Base-by-base conservation (phyloP, 1,140 invertebrate species). In the Drosophila erecta region DNA sequence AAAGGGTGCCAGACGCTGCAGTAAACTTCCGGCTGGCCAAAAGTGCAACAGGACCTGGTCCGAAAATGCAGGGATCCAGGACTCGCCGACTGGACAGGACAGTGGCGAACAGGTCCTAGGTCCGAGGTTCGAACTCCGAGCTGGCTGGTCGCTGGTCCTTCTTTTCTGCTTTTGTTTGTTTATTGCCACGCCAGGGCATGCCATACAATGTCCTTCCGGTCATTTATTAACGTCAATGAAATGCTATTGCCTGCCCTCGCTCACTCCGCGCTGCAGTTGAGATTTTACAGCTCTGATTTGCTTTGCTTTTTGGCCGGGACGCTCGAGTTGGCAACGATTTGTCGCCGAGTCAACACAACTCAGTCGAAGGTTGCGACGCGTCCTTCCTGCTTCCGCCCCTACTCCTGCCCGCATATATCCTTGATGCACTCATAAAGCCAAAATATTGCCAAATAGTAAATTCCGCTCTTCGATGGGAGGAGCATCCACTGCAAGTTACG, bases 161-260 rank as follows among this genome's bases (percentile, higher is more conserved):
- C 41, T 47, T 61, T 60, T 35, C 47, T 57, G 61, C 66, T 69
- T 76, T 87, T 77, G 83, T 89, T 89, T 84, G 84, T 87, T 87
- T 87, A 89, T 84, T 80, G 84, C 85, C 76, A 84, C 73, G 79
- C 84, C 84, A 86, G 72, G 71, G 84, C 76, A 85, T 71, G 66
- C 85, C 80, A 84, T 90, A 80, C 85, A 89, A 89, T 89, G 84
- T 90, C 76, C 84, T 89, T 89, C 85, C 85, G 84, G 84, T 85
- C 84, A 84, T 89, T 89, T 89, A 89, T 89, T 89, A 89, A 90
- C 80, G 85, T 89, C 84, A 90, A 75, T 89, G 84, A 74, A 89
- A 89, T 70, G 79, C 64, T 57, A 70, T 69, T 70, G 79, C 81
- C 70, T 71, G 65, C 61, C 35, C 69, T 61, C 22, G 60, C 43